Evolutionary conservation across 2,113 vertebrate genomes (phyloP), one percentile per base, ranked within the genome.

Genomic region (Caloenas nicobarica): DNA sequence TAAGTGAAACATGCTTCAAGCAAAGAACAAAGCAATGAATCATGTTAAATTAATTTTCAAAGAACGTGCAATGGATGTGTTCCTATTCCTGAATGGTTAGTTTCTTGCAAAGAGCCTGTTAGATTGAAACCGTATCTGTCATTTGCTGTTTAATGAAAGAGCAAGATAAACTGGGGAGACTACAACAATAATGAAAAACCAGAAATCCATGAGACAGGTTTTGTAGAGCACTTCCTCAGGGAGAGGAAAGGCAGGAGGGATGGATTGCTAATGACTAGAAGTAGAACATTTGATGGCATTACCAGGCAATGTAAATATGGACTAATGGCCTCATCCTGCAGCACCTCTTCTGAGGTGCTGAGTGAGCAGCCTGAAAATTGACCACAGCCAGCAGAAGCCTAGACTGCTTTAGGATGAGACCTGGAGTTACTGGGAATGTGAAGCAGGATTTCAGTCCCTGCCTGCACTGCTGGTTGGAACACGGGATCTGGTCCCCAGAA

Each of bases 1-100:
- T 79, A 93, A 97, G 95, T 73, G 89, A 97, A 97, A 96, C 96
- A 79, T 91, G 96, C 36, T 83, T 95, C 71, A 86, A 95, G 36
- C 42, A 70, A 77, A 91, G 80, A 91, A 90, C 31, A 76, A 90
- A 73, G 81, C 33, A 18, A 93, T 66, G 88, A 95, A 81, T 77
- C 69, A 84, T 1, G 13, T 69, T 95, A 95, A 97, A 96, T 86
- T 89, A 92, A 71, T 96, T 96, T 81, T 94, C 93, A 84, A 91
- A 94, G 95, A 64, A 76, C 4, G 36, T 95, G 88, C 64, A 69
- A 92, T 77, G 78, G 95, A 95, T 94, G 78, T 58, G 66, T 81
- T 83, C 80, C 70, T 56, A 16, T 94, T 76, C 58, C 88, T 77
- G 76, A 88, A 7, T 15, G 65, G 72, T 91, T 68, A 42, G 88